phyloP scores from a whole-genome alignment of 2,797 vertebrate species.

The Pelobates cultripes region DNA sequence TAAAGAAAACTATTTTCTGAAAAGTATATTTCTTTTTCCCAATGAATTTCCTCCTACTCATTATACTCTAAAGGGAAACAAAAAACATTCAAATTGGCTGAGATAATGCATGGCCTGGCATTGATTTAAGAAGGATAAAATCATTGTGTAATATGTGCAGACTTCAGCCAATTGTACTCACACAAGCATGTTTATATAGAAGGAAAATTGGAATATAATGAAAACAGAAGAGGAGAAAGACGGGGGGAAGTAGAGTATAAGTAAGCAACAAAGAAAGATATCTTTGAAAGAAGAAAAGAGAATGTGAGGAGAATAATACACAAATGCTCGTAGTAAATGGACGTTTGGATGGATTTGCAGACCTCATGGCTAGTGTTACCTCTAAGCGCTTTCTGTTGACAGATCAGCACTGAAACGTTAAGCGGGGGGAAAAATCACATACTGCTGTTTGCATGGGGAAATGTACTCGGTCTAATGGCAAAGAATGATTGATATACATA shows the following conservation, averaged over 20 bases:
- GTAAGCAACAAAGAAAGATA: not conserved
- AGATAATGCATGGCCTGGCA: constrained; percentile 1
- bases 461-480: too few species aligned
- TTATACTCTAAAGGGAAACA: constrained; percentile 8
- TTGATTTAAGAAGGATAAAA: constrained; percentile 17
- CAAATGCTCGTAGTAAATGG: too few species aligned
- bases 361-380: too few species aligned
- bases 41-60: not conserved
- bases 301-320: not conserved
- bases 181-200: not conserved
- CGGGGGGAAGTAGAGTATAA: not conserved
- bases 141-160: not conserved
- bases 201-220: too few species aligned
- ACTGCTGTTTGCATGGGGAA: too few species aligned
- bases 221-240: too few species aligned
- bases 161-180: not conserved
- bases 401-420: too few species aligned
- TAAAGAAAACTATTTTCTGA: constrained; percentile 1
- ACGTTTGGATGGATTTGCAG: not conserved
- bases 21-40: constrained; percentile 8
- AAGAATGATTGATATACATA: too few species aligned
- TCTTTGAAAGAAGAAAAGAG: not conserved
- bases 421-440: too few species aligned
- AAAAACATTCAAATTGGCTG: constrained; percentile 5
- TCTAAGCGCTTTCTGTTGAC: too few species aligned